phyloP scores from a whole-genome alignment of 1,140 invertebrate species.

The Pristionchus pacificus region DNA sequence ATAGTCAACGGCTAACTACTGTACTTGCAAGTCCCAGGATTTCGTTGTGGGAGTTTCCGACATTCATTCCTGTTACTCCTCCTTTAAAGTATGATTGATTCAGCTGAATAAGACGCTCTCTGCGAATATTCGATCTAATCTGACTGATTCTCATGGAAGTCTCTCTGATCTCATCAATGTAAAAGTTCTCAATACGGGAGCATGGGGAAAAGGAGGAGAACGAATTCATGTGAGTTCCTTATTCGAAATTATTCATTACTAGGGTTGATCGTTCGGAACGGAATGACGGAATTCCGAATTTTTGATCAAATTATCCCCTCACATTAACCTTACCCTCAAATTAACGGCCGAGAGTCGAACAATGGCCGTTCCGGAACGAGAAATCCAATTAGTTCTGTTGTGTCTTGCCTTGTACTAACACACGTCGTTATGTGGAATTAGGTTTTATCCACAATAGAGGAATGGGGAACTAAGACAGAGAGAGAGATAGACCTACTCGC shows the following conservation, averaged over 20 bases:
- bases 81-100: neutral
- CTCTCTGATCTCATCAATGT: conserved; percentile 63
- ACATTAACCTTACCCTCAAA: neutral
- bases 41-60: too few species aligned
- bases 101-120: conserved; percentile 73
- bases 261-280: too few species aligned
- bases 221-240: conserved; percentile 14
- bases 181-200: conserved; percentile 93
- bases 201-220: conserved; percentile 81
- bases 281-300: too few species aligned
- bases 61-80: too few species aligned
- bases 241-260: conserved; percentile 2
- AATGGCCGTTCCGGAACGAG: too few species aligned
- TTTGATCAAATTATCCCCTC: conserved; percentile 4
- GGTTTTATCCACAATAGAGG: too few species aligned
- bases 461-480: conserved; percentile 14
- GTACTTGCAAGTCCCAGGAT: too few species aligned
- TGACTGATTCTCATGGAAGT: conserved; percentile 34
- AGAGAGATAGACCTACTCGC: too few species aligned
- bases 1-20: too few species aligned
- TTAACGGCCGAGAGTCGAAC: neutral
- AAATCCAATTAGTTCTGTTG: conserved; percentile 7
- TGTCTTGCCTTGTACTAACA: too few species aligned
- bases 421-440: too few species aligned
- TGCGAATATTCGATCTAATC: conserved; percentile 54